Conservation (phyloP, 2,113 vertebrate species). For the Nerophis lumbriciformis region DNA sequence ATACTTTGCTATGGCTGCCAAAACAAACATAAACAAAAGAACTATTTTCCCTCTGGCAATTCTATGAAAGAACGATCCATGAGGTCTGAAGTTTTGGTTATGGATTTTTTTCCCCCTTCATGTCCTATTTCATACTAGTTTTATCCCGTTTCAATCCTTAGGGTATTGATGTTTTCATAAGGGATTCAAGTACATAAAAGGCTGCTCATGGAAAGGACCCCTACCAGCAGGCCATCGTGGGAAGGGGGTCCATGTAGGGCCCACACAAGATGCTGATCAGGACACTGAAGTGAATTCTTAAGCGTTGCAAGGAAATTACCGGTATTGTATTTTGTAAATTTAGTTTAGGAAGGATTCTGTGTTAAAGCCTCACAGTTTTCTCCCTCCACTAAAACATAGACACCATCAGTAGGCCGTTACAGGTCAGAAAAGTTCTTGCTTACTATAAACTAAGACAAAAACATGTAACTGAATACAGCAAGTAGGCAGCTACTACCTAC, state of each 20-base stretch:
- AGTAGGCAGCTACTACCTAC: background rate
- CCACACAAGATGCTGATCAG: slow-evolving; percentile 65
- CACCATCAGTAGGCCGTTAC: background rate
- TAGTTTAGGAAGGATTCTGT: no score
- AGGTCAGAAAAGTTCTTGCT: background rate
- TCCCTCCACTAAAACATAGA: background rate
- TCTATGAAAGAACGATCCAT: slow-evolving; percentile 44
- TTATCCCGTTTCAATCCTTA: slow-evolving; percentile 50
- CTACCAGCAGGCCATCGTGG: slow-evolving; percentile 59
- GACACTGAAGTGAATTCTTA: slow-evolving; percentile 12
- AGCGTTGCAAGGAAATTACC: no score
- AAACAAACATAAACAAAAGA: slow-evolving; percentile 61
- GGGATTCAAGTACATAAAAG: slow-evolving; percentile 61
- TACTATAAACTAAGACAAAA: background rate
- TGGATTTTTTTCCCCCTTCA: slow-evolving; percentile 35
- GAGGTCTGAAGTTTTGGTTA: slow-evolving; percentile 38
- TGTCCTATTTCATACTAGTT: slow-evolving; percentile 59
- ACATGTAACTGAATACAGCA: background rate
- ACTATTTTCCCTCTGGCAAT: slow-evolving; percentile 38
- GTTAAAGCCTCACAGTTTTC: no score
- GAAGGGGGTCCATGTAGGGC: slow-evolving; percentile 56
- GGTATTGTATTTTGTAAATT: no score
- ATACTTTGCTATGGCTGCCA: slow-evolving; percentile 42
- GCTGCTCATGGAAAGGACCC: slow-evolving; percentile 45
- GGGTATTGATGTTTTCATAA: slow-evolving; percentile 65